A percentile compares a stretch with the other conserved stretches of the same genome.
Conservation (phyloP, 1,140 invertebrate genomes). For the Coelopa frigida region DNA sequence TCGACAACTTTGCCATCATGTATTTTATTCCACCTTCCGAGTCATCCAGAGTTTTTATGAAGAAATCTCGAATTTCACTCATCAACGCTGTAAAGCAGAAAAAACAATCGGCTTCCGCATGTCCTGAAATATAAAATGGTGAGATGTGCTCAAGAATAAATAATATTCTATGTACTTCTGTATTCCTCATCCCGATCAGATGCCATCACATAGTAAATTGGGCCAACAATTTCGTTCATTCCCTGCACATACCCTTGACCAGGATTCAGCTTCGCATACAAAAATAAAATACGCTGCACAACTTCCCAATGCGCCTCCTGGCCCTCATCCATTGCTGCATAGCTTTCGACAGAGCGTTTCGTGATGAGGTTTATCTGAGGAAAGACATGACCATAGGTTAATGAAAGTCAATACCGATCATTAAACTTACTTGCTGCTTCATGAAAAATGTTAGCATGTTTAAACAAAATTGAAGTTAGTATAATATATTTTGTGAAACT, state of each 20-base stretch:
- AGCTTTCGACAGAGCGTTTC: constrained; percentile 67
- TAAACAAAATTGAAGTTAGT: constrained; percentile 14
- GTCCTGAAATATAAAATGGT: constrained; percentile 55
- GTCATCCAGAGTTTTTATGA: constrained; percentile 92
- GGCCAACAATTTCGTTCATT: constrained; percentile 99
- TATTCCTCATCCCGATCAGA: constrained; percentile 75
- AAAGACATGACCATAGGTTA: not conserved
- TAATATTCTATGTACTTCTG: constrained; percentile 55
- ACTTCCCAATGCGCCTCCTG: constrained; percentile 94
- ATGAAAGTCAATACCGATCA: not conserved
- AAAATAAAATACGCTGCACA: constrained; percentile 90
- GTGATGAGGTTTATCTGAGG: constrained; percentile 51
- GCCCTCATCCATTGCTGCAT: constrained; percentile 71
- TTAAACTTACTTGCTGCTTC: constrained; percentile 40
- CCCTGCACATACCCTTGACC: constrained; percentile 97
- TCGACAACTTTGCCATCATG: constrained; percentile 73
- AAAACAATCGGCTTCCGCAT: constrained; percentile 95
- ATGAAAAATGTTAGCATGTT: constrained; percentile 16
- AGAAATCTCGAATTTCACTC: constrained; percentile 95
- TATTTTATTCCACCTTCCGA: constrained; percentile 80
- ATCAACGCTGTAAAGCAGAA: constrained; percentile 97
- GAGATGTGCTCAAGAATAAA: not conserved
- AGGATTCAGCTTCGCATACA: constrained; percentile 97
- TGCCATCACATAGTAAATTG: constrained; percentile 96
- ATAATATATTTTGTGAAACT: too few species aligned